phyloP scores from a whole-genome alignment of 2,797 vertebrate genomes.

The Mallotus villosus region DNA sequence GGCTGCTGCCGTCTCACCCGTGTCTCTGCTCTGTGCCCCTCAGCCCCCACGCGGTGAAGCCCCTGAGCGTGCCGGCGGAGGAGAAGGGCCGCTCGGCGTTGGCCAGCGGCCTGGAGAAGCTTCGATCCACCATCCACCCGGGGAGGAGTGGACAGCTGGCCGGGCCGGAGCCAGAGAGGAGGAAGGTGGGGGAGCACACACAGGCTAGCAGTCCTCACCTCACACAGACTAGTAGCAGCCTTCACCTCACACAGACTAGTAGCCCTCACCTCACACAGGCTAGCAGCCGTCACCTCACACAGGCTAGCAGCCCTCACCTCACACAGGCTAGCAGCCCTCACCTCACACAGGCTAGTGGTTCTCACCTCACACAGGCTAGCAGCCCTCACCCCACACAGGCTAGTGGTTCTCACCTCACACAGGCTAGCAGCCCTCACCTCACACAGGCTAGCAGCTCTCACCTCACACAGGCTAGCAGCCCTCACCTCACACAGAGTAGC shows the following conservation, averaged over 20 bases:
- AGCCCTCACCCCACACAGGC: too few relatives aligned
- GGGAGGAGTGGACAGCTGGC: conserved; percentile 65
- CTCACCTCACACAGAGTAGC: too few relatives aligned
- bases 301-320: background rate
- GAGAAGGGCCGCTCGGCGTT: conserved; percentile 82
- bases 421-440: too few relatives aligned
- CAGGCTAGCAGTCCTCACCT: background rate
- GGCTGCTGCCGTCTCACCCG: background rate
- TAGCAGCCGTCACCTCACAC: too few relatives aligned
- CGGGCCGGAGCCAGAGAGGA: conserved; percentile 72
- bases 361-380: too few relatives aligned
- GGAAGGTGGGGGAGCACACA: conserved; percentile 71
- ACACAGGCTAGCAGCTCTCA: background rate
- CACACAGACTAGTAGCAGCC: too few relatives aligned
- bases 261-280: too few relatives aligned
- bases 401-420: too few relatives aligned
- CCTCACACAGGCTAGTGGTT: too few relatives aligned
- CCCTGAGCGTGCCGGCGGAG: conserved; percentile 75
- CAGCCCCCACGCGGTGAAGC: conserved; percentile 94
- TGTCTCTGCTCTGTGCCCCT: background rate
- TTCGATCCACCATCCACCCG: conserved; percentile 80
- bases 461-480: background rate
- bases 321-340: too few relatives aligned
- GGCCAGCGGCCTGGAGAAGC: conserved; percentile 83
- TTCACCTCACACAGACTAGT: too few relatives aligned